Conservation (phyloP, 2,113 vertebrate species). For the Petaurus breviceps region DNA sequence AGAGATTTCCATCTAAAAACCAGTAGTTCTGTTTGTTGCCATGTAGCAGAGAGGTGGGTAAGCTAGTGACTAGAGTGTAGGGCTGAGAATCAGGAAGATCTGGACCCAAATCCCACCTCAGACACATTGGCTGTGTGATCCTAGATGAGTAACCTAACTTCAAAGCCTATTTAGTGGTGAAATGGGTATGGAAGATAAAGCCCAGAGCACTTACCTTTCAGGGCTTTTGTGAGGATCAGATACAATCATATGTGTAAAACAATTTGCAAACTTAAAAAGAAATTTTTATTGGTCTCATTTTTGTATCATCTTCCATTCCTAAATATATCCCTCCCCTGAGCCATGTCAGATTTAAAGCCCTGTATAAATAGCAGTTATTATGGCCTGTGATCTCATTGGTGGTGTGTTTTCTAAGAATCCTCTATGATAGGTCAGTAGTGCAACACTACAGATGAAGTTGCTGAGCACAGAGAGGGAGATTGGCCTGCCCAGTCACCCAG, state of each 20-base stretch:
- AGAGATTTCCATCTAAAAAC: background rate
- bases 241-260: background rate
- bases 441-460: conserved; percentile 1
- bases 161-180: background rate
- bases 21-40: background rate
- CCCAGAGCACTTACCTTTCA: background rate
- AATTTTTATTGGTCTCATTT: background rate
- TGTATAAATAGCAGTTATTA: background rate
- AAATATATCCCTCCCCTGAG: background rate
- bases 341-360: background rate
- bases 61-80: background rate
- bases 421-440: background rate
- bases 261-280: background rate
- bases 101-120: background rate
- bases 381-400: background rate
- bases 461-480: background rate
- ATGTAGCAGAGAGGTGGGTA: background rate
- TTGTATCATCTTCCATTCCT: background rate
- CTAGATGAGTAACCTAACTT: background rate
- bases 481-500: background rate
- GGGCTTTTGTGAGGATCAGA: background rate
- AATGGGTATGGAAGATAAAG: background rate
- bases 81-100: background rate
- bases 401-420: background rate
- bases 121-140: background rate